Evolutionary conservation across 1,140 invertebrate species (phyloP), one percentile per base, ranked within the genome.

Genomic region (Eulimnadia texana): DNA sequence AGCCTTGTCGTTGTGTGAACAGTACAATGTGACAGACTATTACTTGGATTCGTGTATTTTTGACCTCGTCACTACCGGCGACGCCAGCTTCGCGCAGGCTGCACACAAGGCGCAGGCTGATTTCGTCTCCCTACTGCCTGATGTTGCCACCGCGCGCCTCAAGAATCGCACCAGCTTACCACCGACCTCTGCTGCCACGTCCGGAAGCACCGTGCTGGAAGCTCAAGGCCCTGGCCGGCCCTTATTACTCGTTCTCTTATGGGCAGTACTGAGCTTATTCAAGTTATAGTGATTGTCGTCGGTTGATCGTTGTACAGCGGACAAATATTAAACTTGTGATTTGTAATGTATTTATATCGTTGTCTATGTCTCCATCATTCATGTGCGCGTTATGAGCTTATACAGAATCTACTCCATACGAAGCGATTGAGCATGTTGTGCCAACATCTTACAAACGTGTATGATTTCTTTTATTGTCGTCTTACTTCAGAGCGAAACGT

Each of bases 41-140:
- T 81, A 78, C 67, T 72, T 81, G 58, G 79, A 81, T 67, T 78
- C 78, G 58, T 81, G 80, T 69, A 75, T 81, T 52, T 81, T 81
- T 66, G 80, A 81, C 67, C 70, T 79, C 54, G 71, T 80, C 71
- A 76, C 75, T 1, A 78, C 79, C 0, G 78, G 78, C 3, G 75
- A 77, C 33, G 59, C 66, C 25, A 63, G 64, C 22, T 76, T 78
- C 51, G 74, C 78, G 0, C 65, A 71, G 22, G 72, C 71, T 23
- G 77, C 79, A 3, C 71, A 74, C 61, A 68, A 70, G n/a, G 77
- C 79, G 2, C 72, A 76, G 54, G 68, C 68, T n/a, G 79, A 81
- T 25, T 63, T 51, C 23, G 13, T 54, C 19, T 47, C 56, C 3
- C 42, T 63, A 28, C 25, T 61, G 20, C 60, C 60, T 2, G 60